Conservation (phyloP, 1,140 invertebrate species). For the Tetraneura akinire region DNA sequence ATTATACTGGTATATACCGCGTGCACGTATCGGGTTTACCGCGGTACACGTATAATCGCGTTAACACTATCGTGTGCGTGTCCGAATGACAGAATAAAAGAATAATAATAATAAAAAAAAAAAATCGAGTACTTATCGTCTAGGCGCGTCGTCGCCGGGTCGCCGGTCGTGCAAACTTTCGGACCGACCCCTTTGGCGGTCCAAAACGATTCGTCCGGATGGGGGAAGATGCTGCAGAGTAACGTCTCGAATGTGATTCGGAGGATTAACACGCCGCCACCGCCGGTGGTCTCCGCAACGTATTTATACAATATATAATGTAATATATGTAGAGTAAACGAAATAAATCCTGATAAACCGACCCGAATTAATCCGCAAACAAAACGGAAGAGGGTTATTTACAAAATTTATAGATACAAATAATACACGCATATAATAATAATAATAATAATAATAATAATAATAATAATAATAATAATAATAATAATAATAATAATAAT, state of each 20-base stretch:
- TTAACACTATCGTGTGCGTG: no score
- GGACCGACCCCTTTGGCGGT: not conserved
- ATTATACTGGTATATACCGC: no score
- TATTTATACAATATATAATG: no score
- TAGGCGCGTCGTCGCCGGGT: not conserved
- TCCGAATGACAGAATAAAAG: no score
- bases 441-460: no score
- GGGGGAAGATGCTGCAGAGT: not conserved
- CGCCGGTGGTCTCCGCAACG: conserved; percentile 10
- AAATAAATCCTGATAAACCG: conserved; percentile 51
- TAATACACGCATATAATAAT: not conserved
- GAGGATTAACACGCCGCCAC: conserved; percentile 41
- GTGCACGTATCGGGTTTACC: no score
- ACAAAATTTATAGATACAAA: conserved; percentile 37
- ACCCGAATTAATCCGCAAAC: conserved; percentile 51
- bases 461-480: no score
- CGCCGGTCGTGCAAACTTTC: conserved; percentile 19
- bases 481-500: no score
- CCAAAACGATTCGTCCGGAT: not conserved
- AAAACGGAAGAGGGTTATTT: conserved; percentile 44
- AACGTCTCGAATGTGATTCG: conserved; percentile 43
- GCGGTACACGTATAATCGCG: no score
- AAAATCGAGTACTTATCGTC: no score
- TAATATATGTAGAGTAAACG: not conserved
- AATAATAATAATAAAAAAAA: no score